Conservation (phyloP, 1,140 invertebrate species). For the Teleogryllus occipitalis region DNA sequence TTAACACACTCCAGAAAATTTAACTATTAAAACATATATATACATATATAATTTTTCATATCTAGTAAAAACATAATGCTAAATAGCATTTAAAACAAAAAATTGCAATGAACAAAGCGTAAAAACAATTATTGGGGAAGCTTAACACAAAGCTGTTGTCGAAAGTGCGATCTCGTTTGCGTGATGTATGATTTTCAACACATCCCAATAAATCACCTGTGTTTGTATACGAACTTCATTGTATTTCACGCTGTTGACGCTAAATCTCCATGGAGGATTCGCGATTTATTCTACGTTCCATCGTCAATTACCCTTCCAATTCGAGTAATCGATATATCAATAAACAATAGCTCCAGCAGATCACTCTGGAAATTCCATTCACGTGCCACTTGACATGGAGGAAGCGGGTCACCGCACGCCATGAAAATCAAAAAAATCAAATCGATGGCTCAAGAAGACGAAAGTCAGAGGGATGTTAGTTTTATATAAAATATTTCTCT, state of each 20-base stretch:
- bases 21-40: no score
- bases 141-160: background rate
- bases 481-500: no score
- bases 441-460: no score
- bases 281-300: background rate
- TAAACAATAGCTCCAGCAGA: background rate
- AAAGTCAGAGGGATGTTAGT: no score
- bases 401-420: no score
- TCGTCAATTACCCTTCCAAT: background rate
- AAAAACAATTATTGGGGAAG: background rate
- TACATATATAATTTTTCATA: no score
- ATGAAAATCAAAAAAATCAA: no score
- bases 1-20: no score
- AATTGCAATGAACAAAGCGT: no score
- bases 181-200: conserved; percentile 1
- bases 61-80: no score
- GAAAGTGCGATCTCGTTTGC: background rate
- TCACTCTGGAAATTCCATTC: background rate
- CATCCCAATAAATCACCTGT: background rate
- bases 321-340: background rate
- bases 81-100: no score
- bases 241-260: background rate
- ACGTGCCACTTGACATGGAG: no score
- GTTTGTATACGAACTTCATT: background rate
- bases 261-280: background rate